Base-by-base conservation (phyloP, 2,797 vertebrate genomes). In the Clarias pachynema region DNA sequence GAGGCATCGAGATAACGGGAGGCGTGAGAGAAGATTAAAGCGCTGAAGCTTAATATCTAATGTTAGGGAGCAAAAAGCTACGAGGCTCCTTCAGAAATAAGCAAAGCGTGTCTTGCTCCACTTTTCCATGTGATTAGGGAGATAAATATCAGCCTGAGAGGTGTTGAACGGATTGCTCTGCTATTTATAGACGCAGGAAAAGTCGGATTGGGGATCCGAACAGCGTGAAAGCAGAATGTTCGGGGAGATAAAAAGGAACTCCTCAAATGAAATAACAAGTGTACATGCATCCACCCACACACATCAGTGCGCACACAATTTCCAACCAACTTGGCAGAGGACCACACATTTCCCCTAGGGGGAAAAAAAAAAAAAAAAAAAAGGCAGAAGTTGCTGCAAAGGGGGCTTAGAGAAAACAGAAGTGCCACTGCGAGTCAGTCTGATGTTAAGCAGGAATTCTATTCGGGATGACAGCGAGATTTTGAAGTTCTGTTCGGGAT, bases 381-480 rank as follows among this genome's bases (percentile, higher is more conserved):
- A 37, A 37, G 0, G 66, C 69, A 84, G 60, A 85, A n/a, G 63
- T 62, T 70, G 31, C 62, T 66, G 62, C 40, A 40, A 65, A 81
- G 69, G 40, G 56, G 68, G 31, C 72, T 56, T 0, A 31, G 57
- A 78, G 78, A 63, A 84, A 89, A 75, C 31, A 79, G 85, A 88
- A 85, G 89, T 87, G 89, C 86, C 85, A 86, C 86, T 49, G 80
- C 6, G 31, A 85, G 69, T 75, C 81, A 26, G 74, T 2, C 82
- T 87, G 89, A 89, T 60, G 72, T 81, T 88, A 40, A 88, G 60
- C 89, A 89, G 89, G 78, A 40, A 59, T 66, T 78, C 62, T 79
- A 20, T 31, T 29, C 10, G 1, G 9, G 22, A 72, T 72, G 20
- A 40, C 69, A 72, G 69, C 7, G 7, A 70, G 34, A 44, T 44